Evolutionary conservation across 1,140 invertebrate species (phyloP), one percentile per base, ranked within the genome.

Genomic region (Lineus longissimus): DNA sequence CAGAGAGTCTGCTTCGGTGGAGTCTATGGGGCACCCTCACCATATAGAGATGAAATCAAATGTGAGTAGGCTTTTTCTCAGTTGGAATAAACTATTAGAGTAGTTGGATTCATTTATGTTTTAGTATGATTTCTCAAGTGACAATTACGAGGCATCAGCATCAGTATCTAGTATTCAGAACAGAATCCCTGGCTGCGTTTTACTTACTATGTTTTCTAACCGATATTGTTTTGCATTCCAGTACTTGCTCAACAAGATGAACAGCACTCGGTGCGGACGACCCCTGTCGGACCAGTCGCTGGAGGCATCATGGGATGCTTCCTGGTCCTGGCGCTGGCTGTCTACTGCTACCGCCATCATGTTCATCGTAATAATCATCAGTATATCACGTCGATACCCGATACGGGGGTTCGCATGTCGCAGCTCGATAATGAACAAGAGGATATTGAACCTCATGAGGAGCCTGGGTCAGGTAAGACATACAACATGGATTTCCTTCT

Each of bases 1-100:
- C 87, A 91, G 68, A 86, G 87, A 1, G 84, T 87, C 23, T 96
- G 93, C 75, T 95, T 94, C 76, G 90, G 90, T 73, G 93, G 93
- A 6, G 85, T 93, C 47, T 84, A 93, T 7, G 91, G 91, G 22
- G 89, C 91, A 0, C 80, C 86, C 7, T 90, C 91, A 47, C 92
- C 92, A 0, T 94, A 93, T 74, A 76, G 79, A 30, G 89, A 88
- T 17, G 85, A 88, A 25, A 86, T 87, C 51, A 82, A 83, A 61
- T 83, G 85, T 86, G 68, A 78, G 75, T 36, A 19, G 7, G 31
- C 6, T 51, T 51, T 19, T 9, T 51, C n/a, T 43, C 40, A 13
- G 40, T 43, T 43, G 11, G 19, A 43, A 13, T 11, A 11, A 43
- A 43, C 19, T 11, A 19, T 43, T 43, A 43, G n/a, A n/a, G 40